These are phyloP conservation scores for Clamator glandarius DNA, from an alignment of 2,797 vertebrate genomes.

Conservation along the genomic window DNA sequence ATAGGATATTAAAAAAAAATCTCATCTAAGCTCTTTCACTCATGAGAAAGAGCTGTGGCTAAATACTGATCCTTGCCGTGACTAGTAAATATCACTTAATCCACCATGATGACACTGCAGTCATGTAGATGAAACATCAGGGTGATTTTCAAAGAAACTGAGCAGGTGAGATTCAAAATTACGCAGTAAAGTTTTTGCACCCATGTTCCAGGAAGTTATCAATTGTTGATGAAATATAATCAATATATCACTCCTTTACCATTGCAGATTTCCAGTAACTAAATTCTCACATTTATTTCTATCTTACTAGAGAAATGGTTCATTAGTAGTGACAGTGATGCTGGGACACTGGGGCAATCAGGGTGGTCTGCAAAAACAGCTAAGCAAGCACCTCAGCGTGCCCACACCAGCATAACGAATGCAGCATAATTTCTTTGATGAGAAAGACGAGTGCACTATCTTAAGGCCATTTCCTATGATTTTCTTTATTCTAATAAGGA, in stretches of 20 bases:
- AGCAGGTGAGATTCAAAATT: neutral
- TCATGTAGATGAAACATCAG: neutral
- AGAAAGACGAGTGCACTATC: neutral
- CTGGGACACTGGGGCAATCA: neutral
- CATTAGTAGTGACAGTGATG: neutral
- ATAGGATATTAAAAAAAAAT: neutral
- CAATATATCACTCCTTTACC: neutral
- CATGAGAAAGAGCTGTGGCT: neutral
- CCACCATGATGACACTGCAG: neutral
- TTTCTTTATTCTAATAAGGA: slow-evolving; percentile 45
- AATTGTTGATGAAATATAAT: neutral
- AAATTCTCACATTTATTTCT: neutral
- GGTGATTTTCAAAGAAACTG: neutral
- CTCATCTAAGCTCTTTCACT: neutral
- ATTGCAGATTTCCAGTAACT: neutral
- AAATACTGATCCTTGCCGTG: neutral
- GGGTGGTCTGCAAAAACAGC: neutral
- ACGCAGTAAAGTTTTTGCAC: neutral
- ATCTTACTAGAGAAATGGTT: neutral
- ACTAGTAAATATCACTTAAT: neutral
- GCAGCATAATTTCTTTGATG: neutral
- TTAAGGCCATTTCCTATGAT: neutral
- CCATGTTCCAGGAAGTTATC: neutral
- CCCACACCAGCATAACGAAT: neutral
- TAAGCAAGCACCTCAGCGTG: neutral